A percentile compares a stretch with the other conserved stretches of the same genome.
Conservation (phyloP, 1,140 invertebrate species). For the Contarinia nasturtii region DNA sequence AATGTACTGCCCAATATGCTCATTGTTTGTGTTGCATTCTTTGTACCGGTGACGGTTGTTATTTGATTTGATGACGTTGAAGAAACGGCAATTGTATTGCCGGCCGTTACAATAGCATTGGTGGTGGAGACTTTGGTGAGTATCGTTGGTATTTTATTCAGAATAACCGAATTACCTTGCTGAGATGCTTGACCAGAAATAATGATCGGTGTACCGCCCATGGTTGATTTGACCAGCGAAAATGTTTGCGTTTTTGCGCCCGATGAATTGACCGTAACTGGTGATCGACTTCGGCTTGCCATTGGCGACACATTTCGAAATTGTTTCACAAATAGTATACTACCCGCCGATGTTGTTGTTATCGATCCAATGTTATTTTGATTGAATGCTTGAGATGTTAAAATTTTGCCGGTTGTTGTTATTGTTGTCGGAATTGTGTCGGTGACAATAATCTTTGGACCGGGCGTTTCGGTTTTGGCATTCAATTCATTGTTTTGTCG, state of each 20-base stretch:
- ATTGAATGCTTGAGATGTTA: background rate
- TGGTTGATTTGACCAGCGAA: constrained; percentile 1
- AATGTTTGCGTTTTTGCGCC: background rate
- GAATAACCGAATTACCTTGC: background rate
- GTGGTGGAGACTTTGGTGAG: background rate
- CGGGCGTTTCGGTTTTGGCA: background rate
- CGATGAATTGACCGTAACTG: background rate
- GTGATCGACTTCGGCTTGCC: background rate
- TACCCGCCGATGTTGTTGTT: background rate
- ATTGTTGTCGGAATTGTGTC: background rate
- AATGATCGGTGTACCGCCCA: background rate
- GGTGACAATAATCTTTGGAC: background rate
- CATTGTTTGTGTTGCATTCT: too few species aligned
- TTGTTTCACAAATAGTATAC: constrained; percentile 3
- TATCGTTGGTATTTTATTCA: background rate
- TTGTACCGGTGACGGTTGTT: too few species aligned
- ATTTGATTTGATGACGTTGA: too few species aligned
- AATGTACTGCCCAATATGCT: too few species aligned
- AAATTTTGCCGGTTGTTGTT: background rate
- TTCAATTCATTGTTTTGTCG: constrained; percentile 2
- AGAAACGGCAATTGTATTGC: too few species aligned
- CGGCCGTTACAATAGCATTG: too few species aligned
- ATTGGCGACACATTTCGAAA: background rate
- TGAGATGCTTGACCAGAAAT: background rate
- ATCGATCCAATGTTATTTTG: background rate